Evolutionary conservation across 2,888 invertebrate genomes (phyloP), one percentile per base, ranked within the genome.

Genomic region (Polydrusus tereticollis): DNA sequence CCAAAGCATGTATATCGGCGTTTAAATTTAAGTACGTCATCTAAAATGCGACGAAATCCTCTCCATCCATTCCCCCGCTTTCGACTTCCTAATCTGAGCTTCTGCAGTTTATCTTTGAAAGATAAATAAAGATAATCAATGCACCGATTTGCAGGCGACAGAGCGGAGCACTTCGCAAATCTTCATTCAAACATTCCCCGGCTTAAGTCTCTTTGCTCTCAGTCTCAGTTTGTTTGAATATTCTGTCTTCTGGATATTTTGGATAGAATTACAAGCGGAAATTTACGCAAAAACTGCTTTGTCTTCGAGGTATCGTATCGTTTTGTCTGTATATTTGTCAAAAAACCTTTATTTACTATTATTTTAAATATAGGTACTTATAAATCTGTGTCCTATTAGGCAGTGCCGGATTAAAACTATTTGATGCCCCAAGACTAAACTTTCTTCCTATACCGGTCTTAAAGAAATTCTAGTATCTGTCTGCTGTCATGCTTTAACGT

Each of bases 41-140:
- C 41, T 41, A n/a, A 43, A 59, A 59, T 43, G 18, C 59, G 23
- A 41, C 43, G 20, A 59, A 59, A 38, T 21, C 59, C 59, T 59
- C 59, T 59, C 59, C 14, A 59, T 59, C 41, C n/a, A 59, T 41
- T 59, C 59, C 38, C n/a, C 38, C 21, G 58, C 52, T 45, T 59
- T 64, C 70, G 64, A 58, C 64, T 70, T 65, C 59, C 70, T 70
- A 71, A 71, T 71, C 71, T 63, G 20, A 43, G 60, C 66, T 60
- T 29, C 33, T 71, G 65, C 68, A 63, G 73, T 73, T 73, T 73
- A 69, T 73, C 73, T 73, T 73, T 50, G 62, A 66, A 73, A 73
- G 73, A 73, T 73, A 73, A 73, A 73, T 73, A 73, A 60, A 69
- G 73, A 73, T 73, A 73, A 73, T 73, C 73, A 73, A 73, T 73